Conservation (phyloP, 2,797 vertebrate species). For the Crenuchus spilurus region DNA sequence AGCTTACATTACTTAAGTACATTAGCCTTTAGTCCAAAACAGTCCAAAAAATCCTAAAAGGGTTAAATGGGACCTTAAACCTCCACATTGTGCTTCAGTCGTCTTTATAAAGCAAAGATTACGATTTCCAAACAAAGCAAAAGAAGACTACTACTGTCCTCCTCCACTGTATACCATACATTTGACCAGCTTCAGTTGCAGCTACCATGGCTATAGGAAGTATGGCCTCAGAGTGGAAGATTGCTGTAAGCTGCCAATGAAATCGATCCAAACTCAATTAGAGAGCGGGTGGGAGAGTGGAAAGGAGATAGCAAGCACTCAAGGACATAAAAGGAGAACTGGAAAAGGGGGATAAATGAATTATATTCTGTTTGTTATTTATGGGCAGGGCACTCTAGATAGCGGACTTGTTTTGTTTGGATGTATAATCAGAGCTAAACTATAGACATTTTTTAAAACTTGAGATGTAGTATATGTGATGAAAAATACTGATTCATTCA, state of each 20-base stretch:
- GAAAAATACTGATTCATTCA: not conserved
- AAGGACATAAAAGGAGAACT: constrained; percentile 69
- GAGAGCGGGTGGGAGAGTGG: constrained; percentile 54
- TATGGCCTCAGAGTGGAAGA: constrained; percentile 75
- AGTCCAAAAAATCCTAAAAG: no score
- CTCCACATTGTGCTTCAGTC: not conserved
- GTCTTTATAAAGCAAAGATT: not conserved
- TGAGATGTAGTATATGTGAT: not conserved
- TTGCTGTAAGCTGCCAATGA: constrained; percentile 72
- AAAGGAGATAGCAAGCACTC: constrained; percentile 54
- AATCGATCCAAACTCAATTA: constrained; percentile 79
- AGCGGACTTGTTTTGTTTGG: constrained; percentile 12
- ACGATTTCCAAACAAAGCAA: not conserved
- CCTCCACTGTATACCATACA: not conserved
- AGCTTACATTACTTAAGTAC: no score
- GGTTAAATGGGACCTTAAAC: no score
- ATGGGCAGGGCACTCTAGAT: constrained; percentile 23
- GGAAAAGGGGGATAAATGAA: constrained; percentile 31
- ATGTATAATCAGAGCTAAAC: constrained; percentile 1
- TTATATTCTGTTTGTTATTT: constrained; percentile 39
- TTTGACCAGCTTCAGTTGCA: constrained; percentile 78
- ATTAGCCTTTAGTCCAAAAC: no score
- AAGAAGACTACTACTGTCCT: not conserved
- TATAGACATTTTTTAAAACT: not conserved
- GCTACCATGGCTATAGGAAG: constrained; percentile 80